A percentile compares a stretch with the other conserved stretches of the same genome.
These are phyloP conservation scores for Drosophila parvula DNA, from an alignment of 1,140 invertebrate genomes.

Conservation along the genomic window DNA sequence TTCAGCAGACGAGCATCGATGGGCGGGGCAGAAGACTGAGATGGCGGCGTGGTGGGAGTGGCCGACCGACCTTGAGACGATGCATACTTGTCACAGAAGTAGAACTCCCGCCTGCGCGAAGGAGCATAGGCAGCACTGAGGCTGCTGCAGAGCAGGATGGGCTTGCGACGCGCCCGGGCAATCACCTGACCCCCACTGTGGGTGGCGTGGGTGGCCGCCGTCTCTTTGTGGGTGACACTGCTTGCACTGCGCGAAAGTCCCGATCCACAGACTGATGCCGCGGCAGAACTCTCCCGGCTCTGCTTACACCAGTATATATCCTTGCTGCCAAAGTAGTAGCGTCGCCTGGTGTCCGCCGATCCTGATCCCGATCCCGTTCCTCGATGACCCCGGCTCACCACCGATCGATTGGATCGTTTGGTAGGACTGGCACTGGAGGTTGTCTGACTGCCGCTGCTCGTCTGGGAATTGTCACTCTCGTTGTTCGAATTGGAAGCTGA, in stretches of 20 bases:
- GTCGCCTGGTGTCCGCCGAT: slow-evolving; percentile 53
- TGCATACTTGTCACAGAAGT: slow-evolving; percentile 76
- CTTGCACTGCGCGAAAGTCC: slow-evolving; percentile 62
- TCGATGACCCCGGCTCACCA: not conserved
- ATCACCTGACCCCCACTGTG: slow-evolving; percentile 47
- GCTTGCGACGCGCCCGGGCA: slow-evolving; percentile 62
- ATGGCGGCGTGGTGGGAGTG: not conserved
- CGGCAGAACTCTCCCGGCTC: slow-evolving; percentile 37
- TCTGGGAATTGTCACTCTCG: slow-evolving; percentile 71
- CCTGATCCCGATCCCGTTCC: not conserved
- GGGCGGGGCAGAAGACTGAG: slow-evolving; percentile 28
- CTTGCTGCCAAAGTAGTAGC: slow-evolving; percentile 76
- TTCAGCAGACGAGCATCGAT: slow-evolving; percentile 70
- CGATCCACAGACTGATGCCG: not conserved
- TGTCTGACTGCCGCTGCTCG: slow-evolving; percentile 63
- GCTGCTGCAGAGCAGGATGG: slow-evolving; percentile 67
- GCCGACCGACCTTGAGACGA: slow-evolving; percentile 10
- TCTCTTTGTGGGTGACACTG: slow-evolving; percentile 62
- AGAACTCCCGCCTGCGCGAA: slow-evolving; percentile 67
- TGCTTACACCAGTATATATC: slow-evolving; percentile 81
- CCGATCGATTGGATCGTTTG: slow-evolving; percentile 35
- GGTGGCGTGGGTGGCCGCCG: slow-evolving; percentile 17
- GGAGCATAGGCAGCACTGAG: slow-evolving; percentile 71
- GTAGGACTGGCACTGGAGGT: slow-evolving; percentile 29
- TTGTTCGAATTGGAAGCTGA: slow-evolving; percentile 44